Percentiles rank a stretch among this genome's conserved stretches.
These are phyloP conservation scores for Botia almorhae DNA, from an alignment of 2,797 vertebrate genomes.

Conservation along the genomic window DNA sequence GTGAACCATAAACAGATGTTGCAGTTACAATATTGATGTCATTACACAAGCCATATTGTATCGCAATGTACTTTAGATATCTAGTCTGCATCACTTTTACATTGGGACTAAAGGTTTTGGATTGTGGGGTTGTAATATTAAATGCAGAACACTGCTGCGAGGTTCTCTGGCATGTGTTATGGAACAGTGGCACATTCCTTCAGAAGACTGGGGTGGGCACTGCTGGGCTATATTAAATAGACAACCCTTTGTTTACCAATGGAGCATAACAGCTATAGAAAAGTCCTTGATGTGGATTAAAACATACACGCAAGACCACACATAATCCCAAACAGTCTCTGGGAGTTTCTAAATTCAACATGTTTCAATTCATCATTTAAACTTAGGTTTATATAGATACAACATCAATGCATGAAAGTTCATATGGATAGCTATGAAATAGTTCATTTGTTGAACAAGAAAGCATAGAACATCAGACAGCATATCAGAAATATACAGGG, in stretches of 20 bases:
- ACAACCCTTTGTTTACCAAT: conserved; percentile 65
- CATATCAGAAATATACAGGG: background rate
- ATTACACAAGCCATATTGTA: background rate
- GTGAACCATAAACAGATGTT: conserved; percentile 21
- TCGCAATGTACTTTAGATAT: background rate
- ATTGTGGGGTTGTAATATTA: conserved; percentile 16
- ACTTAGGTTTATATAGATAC: too few species aligned
- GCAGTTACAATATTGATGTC: background rate
- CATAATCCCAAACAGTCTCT: conserved; percentile 8
- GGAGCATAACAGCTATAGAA: conserved; percentile 58
- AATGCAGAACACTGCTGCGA: conserved; percentile 7
- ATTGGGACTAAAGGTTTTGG: conserved; percentile 36
- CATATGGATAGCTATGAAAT: background rate
- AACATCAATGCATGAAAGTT: too few species aligned
- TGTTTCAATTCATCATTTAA: conserved; percentile 1
- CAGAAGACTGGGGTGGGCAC: conserved; percentile 18
- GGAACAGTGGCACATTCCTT: conserved; percentile 44
- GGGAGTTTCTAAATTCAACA: background rate
- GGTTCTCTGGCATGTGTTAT: conserved; percentile 22
- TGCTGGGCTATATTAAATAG: conserved; percentile 49
- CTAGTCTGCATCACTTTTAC: conserved; percentile 22
- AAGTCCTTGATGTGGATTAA: conserved; percentile 47
- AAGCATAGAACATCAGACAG: background rate
- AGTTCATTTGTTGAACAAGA: background rate
- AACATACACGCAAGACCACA: conserved; percentile 31